Evolutionary conservation across 2,888 invertebrate genomes (phyloP).

Genomic region (Tanypteryx hageni): DNA sequence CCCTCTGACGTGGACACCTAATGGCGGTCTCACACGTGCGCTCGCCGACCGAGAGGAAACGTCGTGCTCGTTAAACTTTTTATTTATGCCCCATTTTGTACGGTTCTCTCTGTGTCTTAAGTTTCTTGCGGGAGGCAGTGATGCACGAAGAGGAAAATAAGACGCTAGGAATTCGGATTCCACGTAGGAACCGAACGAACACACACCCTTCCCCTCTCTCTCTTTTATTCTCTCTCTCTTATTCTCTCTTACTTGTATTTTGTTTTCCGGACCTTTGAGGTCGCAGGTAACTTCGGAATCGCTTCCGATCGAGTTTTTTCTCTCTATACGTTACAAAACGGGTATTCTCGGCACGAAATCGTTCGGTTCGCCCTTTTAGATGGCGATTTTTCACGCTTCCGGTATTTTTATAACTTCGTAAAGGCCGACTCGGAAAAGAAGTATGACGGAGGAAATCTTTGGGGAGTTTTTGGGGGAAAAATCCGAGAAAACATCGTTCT

Average conservation of each 20-base stretch:
- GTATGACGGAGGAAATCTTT: too few relatives aligned
- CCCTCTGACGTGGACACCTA: neutral
- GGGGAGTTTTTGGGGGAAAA: too few relatives aligned
- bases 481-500: too few relatives aligned
- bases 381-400: too few relatives aligned
- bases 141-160: neutral
- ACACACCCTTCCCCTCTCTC: too few relatives aligned
- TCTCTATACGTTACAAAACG: neutral
- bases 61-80: neutral
- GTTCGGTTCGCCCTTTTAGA: neutral
- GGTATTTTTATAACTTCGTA: too few relatives aligned
- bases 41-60: neutral
- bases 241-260: too few relatives aligned
- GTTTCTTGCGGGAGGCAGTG: neutral
- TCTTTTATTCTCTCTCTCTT: too few relatives aligned
- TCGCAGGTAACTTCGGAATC: neutral
- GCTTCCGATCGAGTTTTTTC: neutral
- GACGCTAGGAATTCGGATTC: neutral
- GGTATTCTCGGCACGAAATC: neutral
- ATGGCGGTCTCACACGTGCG: constrained; percentile 38
- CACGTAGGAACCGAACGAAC: neutral
- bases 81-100: neutral
- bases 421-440: too few relatives aligned
- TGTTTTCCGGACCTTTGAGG: neutral
- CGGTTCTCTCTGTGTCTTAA: neutral